Evolutionary conservation across 2,113 vertebrate species (phyloP).

Genomic region (Podiceps cristatus): DNA sequence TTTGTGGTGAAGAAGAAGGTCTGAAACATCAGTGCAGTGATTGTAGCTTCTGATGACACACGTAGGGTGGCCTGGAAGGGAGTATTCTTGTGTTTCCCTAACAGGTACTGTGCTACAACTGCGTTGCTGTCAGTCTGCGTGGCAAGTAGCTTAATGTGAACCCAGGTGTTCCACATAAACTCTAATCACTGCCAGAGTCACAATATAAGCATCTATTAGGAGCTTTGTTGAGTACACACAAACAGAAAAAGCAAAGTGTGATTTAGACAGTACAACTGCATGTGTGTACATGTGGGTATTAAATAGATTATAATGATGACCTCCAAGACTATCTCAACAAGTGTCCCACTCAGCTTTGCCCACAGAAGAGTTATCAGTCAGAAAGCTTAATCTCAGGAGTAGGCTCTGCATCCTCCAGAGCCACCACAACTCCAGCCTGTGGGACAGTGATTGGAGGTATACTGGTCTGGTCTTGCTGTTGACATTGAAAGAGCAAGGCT

Average conservation of each 20-base stretch:
- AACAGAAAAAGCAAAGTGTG: not conserved
- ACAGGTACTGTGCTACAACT: not conserved
- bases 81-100: not conserved
- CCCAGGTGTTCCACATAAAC: not conserved
- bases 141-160: not conserved
- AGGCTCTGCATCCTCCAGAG: not conserved
- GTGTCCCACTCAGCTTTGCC: not conserved
- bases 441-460: not conserved
- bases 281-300: not conserved
- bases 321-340: not conserved
- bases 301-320: not conserved
- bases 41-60: not conserved
- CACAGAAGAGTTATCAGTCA: not conserved
- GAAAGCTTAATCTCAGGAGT: not conserved
- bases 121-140: fast-evolving
- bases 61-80: not conserved
- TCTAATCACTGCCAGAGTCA: not conserved
- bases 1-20: not conserved
- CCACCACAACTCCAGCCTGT: not conserved
- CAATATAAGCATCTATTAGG: not conserved
- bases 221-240: not conserved
- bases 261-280: not conserved
- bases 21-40: not conserved
- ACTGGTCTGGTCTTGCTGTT: not conserved
- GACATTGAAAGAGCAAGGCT: not conserved